A percentile compares a stretch with the other conserved stretches of the same genome.
Conservation (phyloP, 2,797 vertebrate species). For the Tokudaia tokunoshimensis region DNA sequence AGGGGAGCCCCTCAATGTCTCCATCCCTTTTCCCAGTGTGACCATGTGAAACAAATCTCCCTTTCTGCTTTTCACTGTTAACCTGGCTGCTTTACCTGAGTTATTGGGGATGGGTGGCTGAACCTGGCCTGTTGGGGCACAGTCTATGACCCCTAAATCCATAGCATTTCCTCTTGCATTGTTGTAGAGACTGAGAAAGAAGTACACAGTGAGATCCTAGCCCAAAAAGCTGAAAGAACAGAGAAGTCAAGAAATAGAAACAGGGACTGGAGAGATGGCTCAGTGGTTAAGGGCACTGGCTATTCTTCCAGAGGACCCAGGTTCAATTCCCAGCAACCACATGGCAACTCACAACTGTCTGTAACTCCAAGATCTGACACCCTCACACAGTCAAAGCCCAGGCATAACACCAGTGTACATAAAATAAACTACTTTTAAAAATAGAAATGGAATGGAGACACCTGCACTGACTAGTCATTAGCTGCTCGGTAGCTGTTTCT, state of each 20-base stretch:
- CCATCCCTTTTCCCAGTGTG: neutral
- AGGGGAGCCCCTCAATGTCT: neutral
- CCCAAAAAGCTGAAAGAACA: neutral
- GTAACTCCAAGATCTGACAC: too few species aligned
- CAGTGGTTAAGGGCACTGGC: neutral
- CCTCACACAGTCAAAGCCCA: too few species aligned
- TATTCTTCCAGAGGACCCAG: neutral
- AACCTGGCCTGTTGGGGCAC: neutral
- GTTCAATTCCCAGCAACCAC: neutral
- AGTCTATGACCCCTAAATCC: neutral
- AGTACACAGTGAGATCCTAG: neutral
- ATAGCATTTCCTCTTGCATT: neutral
- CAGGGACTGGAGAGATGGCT: neutral
- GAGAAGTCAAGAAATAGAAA: neutral
- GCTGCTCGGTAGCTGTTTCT: neutral
- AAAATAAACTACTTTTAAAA: too few species aligned
- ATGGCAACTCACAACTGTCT: neutral
- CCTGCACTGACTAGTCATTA: neutral
- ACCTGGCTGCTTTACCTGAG: neutral
- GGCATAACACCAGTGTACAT: too few species aligned
- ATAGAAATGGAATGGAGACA: neutral
- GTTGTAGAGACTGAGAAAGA: neutral
- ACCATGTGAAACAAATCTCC: neutral
- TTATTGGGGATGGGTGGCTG: neutral
- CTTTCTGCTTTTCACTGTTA: neutral